A percentile compares a stretch with the other conserved stretches of the same genome.
Conservation (phyloP, 92 coral and sea anemone genomes). For the Palythoa grandis region DNA sequence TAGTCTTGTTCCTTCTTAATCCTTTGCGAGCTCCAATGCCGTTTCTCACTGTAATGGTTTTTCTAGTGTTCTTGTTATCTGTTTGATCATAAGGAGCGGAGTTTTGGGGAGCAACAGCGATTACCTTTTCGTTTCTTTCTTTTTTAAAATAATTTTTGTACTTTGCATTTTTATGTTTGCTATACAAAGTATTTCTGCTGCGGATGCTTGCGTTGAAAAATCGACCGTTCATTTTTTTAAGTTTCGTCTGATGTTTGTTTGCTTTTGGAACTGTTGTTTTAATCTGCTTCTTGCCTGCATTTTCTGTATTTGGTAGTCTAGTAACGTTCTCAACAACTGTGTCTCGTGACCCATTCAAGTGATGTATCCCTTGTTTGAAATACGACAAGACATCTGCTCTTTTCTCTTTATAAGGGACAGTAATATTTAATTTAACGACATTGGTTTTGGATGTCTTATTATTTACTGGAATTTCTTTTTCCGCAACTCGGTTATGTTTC, state of each 20-base stretch:
- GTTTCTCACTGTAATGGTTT: no score
- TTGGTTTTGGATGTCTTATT: background rate
- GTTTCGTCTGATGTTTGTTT: background rate
- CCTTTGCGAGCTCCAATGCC: no score
- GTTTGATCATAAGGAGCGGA: no score
- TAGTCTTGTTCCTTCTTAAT: no score
- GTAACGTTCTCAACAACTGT: background rate
- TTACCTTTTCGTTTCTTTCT: background rate
- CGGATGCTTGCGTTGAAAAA: background rate
- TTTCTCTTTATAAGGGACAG: background rate
- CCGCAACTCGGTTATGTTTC: slow-evolving; percentile 39
- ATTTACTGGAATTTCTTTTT: no score
- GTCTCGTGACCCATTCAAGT: background rate
- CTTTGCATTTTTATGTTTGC: background rate
- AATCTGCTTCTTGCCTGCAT: background rate
- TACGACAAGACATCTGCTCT: background rate
- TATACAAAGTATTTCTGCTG: background rate
- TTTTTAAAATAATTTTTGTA: background rate
- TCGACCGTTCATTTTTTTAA: background rate
- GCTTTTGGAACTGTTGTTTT: background rate
- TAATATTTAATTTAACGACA: slow-evolving; percentile 7
- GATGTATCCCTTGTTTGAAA: background rate
- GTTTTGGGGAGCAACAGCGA: no score
- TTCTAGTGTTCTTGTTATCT: no score
- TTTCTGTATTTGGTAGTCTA: background rate